phyloP scores from a whole-genome alignment of 1,140 invertebrate genomes.

The Colletes gigas region DNA sequence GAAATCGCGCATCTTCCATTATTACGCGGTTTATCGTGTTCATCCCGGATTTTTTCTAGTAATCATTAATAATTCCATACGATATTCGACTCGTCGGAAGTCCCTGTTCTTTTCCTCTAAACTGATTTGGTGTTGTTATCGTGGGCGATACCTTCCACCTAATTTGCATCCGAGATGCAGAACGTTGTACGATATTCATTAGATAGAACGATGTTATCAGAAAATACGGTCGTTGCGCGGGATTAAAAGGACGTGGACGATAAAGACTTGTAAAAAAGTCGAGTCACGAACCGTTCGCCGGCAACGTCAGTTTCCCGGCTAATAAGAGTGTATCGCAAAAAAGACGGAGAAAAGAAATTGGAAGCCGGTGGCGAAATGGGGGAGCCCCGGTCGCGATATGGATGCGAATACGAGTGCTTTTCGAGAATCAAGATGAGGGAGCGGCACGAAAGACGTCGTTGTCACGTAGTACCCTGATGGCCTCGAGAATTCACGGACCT shows the following conservation, averaged over 20 bases:
- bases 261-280: conserved; percentile 4
- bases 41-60: no score
- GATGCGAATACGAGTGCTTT: conserved; percentile 32
- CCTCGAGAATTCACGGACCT: conserved; percentile 38
- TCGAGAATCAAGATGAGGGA: conserved; percentile 28
- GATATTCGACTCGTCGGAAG: not conserved
- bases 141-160: not conserved
- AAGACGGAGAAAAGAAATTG: conserved; percentile 18
- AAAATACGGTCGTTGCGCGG: not conserved
- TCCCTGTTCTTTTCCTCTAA: not conserved
- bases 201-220: not conserved
- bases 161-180: not conserved
- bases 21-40: no score
- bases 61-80: no score
- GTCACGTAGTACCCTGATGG: conserved; percentile 41
- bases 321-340: conserved; percentile 34
- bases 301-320: conserved; percentile 24
- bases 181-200: not conserved
- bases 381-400: conserved; percentile 13
- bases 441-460: conserved; percentile 24
- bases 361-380: conserved; percentile 9
- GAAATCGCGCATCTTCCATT: no score
- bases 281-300: conserved; percentile 32
- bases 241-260: no score
- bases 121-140: not conserved